Evolutionary conservation across 2,888 invertebrate species (phyloP).

Genomic region (Drepanosiphum platanoidis): DNA sequence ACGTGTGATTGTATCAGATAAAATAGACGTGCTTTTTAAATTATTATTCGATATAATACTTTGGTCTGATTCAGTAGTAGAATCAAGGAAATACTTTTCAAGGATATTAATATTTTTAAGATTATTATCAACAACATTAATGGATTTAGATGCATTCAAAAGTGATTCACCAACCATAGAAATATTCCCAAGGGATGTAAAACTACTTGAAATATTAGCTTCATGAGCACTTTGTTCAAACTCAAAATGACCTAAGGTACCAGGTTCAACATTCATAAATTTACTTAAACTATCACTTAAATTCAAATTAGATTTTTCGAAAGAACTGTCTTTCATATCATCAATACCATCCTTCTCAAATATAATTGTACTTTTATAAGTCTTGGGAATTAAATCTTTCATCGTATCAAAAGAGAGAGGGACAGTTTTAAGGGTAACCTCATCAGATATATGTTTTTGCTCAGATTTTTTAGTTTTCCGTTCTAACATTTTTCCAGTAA

Average conservation of each 20-base stretch:
- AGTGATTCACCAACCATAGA: neutral
- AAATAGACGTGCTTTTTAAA: neutral
- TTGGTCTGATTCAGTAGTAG: neutral
- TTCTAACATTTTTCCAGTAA: too few species aligned
- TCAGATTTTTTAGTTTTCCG: too few species aligned
- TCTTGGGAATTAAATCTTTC: too few species aligned
- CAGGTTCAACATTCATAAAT: neutral
- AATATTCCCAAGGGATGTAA: neutral
- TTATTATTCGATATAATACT: neutral
- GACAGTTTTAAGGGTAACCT: too few species aligned
- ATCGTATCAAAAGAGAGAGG: too few species aligned
- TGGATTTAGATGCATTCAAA: neutral
- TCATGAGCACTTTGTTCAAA: conserved; percentile 15
- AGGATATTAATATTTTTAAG: neutral
- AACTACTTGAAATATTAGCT: too few species aligned
- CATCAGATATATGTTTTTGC: too few species aligned
- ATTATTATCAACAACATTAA: too few species aligned
- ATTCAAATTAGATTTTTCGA: neutral
- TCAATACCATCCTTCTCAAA: neutral
- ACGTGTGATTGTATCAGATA: neutral
- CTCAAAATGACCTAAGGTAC: neutral
- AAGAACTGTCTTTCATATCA: neutral
- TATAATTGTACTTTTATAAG: too few species aligned
- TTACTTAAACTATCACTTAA: conserved; percentile 24
- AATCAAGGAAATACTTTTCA: neutral